Base-by-base conservation (phyloP, 1,140 invertebrate species). In the Ooceraea biroi region DNA sequence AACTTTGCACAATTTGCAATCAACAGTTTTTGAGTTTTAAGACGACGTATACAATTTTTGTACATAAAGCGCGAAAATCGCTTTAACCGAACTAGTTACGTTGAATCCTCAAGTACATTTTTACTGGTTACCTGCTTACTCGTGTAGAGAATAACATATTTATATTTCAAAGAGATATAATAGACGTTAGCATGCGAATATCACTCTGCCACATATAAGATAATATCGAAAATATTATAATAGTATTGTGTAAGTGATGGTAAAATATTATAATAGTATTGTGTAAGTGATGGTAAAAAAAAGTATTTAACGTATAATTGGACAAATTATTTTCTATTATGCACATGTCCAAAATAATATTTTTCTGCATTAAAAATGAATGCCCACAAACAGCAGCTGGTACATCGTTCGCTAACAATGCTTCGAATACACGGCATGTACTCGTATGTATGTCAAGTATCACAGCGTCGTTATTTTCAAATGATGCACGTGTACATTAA, bases 351-450 rank as follows among this genome's bases (percentile, higher is more conserved):
- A 74, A 63, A 48, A 46, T 52, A 60, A 57, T 57, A 57, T 74
- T 74, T 74, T 74, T 74, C 72, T 74, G 58, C 44, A 61, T 74
- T 74, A 74, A 73, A 74, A 61, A 74, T 48, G 61, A 61, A 17
- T 74, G 25, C 12, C 44, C 41, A 66, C 25, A 36, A 14, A 17
- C 19, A 71, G 19, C 19, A 74, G 36, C 8, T 60, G 8, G 5
- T 44, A 66, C 10, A 30, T 41, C 17, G 12, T 25, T 74, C 25
- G 14, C 22, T 27, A 60, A 72, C 30, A 7, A 25, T 46, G 22
- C 17, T 60, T 44, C 22, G 11, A 3, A 1, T 74, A 72, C 7
- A 72, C n/a, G 27, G 5, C 22, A 22, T 72, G n/a, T 72, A 36
- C 1, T 19, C n/a, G n/a, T n/a, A n/a, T n/a, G 36, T 36, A 3